Percentiles rank a stretch among this genome's conserved stretches.
Evolutionary conservation across 2,113 vertebrate genomes (phyloP).

Genomic region (Cyprinodon tularosa): DNA sequence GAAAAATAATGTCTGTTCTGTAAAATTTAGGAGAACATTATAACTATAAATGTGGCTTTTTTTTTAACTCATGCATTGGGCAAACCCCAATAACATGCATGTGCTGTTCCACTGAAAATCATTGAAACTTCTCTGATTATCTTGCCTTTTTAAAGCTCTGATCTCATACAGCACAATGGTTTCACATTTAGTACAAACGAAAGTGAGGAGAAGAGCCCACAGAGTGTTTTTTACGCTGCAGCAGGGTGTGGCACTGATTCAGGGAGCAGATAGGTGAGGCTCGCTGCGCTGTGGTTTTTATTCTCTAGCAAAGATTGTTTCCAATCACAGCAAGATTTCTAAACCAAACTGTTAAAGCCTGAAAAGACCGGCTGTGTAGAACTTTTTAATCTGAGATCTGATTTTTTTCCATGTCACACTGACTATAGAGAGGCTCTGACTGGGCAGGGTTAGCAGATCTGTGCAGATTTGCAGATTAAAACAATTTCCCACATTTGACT

Average conservation of each 20-base stretch:
- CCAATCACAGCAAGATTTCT: background rate
- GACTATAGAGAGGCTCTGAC: too few species aligned
- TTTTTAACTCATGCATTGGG: background rate
- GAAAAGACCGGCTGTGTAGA: too few species aligned
- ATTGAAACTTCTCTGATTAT: background rate
- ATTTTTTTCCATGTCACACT: too few species aligned
- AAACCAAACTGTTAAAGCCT: too few species aligned
- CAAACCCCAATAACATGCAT: background rate
- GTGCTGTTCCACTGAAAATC: background rate
- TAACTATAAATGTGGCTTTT: too few species aligned
- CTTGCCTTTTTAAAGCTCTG: background rate
- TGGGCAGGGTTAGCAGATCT: too few species aligned
- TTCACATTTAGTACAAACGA: background rate
- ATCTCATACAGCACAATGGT: background rate
- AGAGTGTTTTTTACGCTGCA: background rate
- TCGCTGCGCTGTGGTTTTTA: constrained; percentile 21
- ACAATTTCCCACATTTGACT: too few species aligned
- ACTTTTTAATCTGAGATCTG: too few species aligned
- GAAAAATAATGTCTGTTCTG: too few species aligned
- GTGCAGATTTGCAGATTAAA: too few species aligned
- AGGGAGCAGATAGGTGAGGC: constrained; percentile 8
- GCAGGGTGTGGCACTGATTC: constrained; percentile 9
- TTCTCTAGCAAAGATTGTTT: constrained; percentile 5
- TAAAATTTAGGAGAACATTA: too few species aligned
- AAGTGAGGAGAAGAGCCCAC: background rate